Evolutionary conservation across 1,140 invertebrate species (phyloP).

Genomic region (Drosophila nasuta): DNA sequence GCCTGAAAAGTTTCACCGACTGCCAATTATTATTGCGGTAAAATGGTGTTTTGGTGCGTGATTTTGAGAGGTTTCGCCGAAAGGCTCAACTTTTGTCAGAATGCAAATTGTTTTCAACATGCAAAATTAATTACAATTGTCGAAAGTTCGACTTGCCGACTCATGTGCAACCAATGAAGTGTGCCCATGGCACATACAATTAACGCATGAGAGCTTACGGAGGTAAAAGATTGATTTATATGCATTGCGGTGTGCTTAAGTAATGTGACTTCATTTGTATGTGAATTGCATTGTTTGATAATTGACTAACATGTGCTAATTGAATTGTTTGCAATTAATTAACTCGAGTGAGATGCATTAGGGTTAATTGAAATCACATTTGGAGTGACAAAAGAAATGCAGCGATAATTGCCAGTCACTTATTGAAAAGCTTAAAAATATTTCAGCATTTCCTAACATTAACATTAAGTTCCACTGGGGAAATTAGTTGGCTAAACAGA

Average conservation of each 20-base stretch:
- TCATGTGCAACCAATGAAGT: conserved; percentile 50
- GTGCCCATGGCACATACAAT: conserved; percentile 25
- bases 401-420: neutral
- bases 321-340: conserved; percentile 7
- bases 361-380: neutral
- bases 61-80: conserved; percentile 11
- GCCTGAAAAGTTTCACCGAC: conserved; percentile 7
- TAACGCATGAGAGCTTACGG: conserved; percentile 23
- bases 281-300: neutral
- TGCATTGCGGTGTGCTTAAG: conserved; percentile 10
- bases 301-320: conserved; percentile 1
- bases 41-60: conserved; percentile 18
- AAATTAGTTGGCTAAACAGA: neutral
- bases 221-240: conserved; percentile 36
- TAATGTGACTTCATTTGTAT: neutral
- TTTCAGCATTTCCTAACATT: conserved; percentile 1
- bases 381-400: neutral
- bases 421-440: neutral
- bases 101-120: conserved; percentile 47
- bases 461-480: conserved; percentile 2
- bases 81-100: conserved; percentile 19
- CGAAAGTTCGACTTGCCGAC: conserved; percentile 10
- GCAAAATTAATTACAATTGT: conserved; percentile 68
- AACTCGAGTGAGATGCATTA: neutral
- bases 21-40: conserved; percentile 56